Conservation (phyloP, 2,797 vertebrate species). For the Hirundo rustica region DNA sequence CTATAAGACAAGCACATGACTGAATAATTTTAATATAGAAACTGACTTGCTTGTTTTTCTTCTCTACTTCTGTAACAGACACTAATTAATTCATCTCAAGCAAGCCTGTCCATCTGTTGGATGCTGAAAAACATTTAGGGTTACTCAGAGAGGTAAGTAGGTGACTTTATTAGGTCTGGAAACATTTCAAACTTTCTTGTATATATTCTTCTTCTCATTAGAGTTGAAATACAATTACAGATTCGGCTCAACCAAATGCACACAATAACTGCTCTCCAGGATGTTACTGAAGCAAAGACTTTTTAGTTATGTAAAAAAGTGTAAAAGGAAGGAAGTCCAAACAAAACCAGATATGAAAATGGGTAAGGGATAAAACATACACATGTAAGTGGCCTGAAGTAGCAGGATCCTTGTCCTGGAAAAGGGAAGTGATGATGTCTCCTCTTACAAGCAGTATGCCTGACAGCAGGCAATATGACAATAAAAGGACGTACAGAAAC, state of each 20-base stretch:
- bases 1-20: constrained; percentile 49
- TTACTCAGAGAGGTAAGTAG: constrained; percentile 44
- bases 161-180: constrained; percentile 48
- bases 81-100: constrained; percentile 58
- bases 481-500: background rate
- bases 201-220: background rate
- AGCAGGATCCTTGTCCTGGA: background rate
- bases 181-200: constrained; percentile 13
- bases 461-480: background rate
- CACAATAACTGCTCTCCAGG: background rate
- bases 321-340: background rate
- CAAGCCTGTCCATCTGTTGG: constrained; percentile 53
- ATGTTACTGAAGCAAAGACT: background rate
- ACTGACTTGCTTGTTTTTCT: constrained; percentile 44
- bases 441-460: background rate
- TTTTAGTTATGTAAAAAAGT: background rate
- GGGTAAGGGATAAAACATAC: background rate
- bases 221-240: background rate
- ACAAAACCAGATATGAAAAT: background rate
- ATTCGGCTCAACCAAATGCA: background rate
- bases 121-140: constrained; percentile 32
- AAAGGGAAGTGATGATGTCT: background rate
- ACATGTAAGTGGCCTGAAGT: background rate
- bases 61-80: constrained; percentile 25
- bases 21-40: constrained; percentile 42